Evolutionary conservation across 2,113 vertebrate genomes (phyloP).

Genomic region (Diglossa brunneiventris): DNA sequence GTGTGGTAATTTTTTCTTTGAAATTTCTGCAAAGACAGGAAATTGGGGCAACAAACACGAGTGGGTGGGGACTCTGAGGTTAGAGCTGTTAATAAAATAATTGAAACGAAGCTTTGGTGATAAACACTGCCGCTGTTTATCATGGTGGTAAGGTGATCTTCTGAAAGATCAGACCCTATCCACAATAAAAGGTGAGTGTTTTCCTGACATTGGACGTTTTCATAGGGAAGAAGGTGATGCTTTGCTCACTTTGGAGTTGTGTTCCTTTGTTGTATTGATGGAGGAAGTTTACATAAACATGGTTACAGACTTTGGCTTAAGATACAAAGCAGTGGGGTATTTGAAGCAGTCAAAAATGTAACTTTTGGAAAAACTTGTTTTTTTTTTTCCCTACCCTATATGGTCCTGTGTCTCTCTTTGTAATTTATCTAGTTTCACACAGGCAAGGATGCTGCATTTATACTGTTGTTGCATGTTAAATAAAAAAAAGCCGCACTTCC

Average conservation of each 20-base stretch:
- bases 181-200: constrained; percentile 69
- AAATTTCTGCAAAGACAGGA: constrained; percentile 80
- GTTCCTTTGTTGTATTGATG: neutral
- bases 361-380: neutral
- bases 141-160: neutral
- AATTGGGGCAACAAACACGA: constrained; percentile 70
- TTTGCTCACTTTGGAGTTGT: neutral
- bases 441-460: neutral
- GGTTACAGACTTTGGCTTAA: neutral
- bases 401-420: neutral
- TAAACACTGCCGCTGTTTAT: constrained; percentile 38
- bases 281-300: neutral
- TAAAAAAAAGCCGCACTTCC: neutral
- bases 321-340: neutral
- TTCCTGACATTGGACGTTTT: neutral
- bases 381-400: accelerated
- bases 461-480: neutral
- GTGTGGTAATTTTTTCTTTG: constrained; percentile 81
- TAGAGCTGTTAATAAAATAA: constrained; percentile 77
- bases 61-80: constrained; percentile 77
- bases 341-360: neutral
- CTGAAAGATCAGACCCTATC: constrained; percentile 11
- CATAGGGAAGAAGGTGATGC: neutral
- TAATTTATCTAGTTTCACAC: neutral
- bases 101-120: constrained; percentile 55